Evolutionary conservation across 2,888 invertebrate genomes (phyloP), one percentile per base, ranked within the genome.

Genomic region (Ypsolopha scabrella): DNA sequence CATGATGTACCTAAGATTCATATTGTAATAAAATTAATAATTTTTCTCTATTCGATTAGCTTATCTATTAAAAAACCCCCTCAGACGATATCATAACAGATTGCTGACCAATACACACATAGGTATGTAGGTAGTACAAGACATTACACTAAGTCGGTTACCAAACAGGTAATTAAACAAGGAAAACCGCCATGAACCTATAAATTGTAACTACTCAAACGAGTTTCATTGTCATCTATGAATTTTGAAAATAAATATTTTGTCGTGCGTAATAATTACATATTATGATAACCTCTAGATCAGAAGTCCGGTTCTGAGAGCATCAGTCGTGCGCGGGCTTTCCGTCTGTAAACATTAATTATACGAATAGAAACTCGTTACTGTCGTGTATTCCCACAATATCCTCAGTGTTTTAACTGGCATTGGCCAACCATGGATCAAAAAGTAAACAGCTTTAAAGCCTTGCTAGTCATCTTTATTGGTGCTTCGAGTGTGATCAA

Each of bases 301-400:
- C 48, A 11, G 34, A 7, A 48, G 39, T 48, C 59, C 70, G 62
- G 62, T 57, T 66, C 57, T 58, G 57, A 58, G 61, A 58, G 63
- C 64, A 67, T 69, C 75, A 76, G 77, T 78, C 68, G 70, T 55
- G 59, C 58, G 60, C 67, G 54, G 63, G 56, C 71, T 65, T 69
- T 67, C 63, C 64, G 51, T 58, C 56, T 57, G 62, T 57, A 62
- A 43, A 43, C 44, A 43, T 43, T 34, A 39, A 39, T 1, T 39
- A 39, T 11, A 11, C 2, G 39, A 9, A 39, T 39, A 39, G 11
- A 39, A 11, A 39, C 39, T 10, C 9, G 39, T 11, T 10, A 10
- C 39, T 39, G 39, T 39, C 39, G 6, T 7, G 24, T 24, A 24
- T 24, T 24, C 24, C 24, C 24, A 24, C 24, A 24, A 4, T 24